phyloP scores from a whole-genome alignment of 1,140 invertebrate species.

The Neodiprion pinetum region DNA sequence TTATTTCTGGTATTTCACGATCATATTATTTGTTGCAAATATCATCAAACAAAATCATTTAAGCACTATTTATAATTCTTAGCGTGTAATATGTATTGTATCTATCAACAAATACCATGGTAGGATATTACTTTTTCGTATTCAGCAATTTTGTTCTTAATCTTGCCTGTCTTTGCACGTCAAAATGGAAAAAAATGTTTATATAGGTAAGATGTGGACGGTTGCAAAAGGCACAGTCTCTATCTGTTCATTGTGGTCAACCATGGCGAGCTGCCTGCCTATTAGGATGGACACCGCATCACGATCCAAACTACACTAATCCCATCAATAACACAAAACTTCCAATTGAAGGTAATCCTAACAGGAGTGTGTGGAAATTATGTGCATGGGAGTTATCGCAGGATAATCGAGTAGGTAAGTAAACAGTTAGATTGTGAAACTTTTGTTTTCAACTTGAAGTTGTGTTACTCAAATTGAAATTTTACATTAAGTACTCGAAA shows the following conservation, averaged over 20 bases:
- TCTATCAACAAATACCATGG: no score
- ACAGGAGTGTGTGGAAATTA: conserved; percentile 90
- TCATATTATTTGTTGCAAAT: no score
- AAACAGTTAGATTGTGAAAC: conserved; percentile 1
- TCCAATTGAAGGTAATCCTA: conserved; percentile 83
- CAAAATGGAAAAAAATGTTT: no score
- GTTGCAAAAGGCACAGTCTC: conserved; percentile 81
- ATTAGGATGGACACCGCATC: conserved; percentile 86
- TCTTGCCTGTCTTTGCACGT: no score
- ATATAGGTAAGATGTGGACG: conserved; percentile 84
- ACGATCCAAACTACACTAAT: conserved; percentile 78
- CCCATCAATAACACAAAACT: conserved; percentile 59
- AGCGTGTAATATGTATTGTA: no score
- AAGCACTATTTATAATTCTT: no score
- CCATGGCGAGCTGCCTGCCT: conserved; percentile 88
- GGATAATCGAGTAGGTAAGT: conserved; percentile 60
- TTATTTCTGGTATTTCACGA: no score
- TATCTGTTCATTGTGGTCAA: conserved; percentile 86
- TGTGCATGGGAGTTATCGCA: conserved; percentile 78
- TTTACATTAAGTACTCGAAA: not conserved
- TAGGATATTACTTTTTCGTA: no score
- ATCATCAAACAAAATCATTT: no score
- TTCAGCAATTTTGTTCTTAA: no score
- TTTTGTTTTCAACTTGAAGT: not conserved
- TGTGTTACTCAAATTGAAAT: conserved; percentile 8